phyloP scores from a whole-genome alignment of 2,888 invertebrate genomes.

The Cordilura impudica region DNA sequence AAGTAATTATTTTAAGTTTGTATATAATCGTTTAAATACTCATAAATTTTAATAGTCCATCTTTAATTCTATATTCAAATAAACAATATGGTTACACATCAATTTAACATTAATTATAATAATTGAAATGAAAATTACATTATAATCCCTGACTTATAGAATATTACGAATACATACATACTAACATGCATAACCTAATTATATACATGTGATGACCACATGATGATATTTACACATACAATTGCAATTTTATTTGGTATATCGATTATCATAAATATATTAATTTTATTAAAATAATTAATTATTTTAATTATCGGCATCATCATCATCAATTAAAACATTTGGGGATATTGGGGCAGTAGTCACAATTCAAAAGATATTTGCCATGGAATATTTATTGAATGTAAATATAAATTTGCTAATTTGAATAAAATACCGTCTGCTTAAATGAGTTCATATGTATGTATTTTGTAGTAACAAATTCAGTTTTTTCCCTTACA shows the following conservation, averaged over 20 bases:
- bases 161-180: background rate
- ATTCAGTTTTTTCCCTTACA: background rate
- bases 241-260: background rate
- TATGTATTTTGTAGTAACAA: background rate
- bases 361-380: background rate
- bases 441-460: background rate
- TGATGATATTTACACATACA: background rate
- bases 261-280: conserved; percentile 41
- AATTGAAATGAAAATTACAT: conserved; percentile 53
- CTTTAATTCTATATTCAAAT: background rate
- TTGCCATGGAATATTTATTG: background rate
- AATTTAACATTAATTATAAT: conserved; percentile 43
- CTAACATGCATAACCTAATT: too few relatives aligned
- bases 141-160: conserved; percentile 34
- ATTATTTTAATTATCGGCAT: conserved; percentile 46
- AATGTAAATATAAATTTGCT: background rate
- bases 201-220: too few relatives aligned
- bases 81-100: conserved; percentile 18
- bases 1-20: too few relatives aligned
- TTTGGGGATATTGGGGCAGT: background rate
- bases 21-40: too few relatives aligned
- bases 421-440: background rate
- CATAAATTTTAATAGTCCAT: background rate
- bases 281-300: conserved; percentile 46
- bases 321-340: background rate